A percentile compares a stretch with the other conserved stretches of the same genome.
These are phyloP conservation scores for Drosophila kanekoi DNA, from an alignment of 2,888 invertebrate species.

Conservation along the genomic window DNA sequence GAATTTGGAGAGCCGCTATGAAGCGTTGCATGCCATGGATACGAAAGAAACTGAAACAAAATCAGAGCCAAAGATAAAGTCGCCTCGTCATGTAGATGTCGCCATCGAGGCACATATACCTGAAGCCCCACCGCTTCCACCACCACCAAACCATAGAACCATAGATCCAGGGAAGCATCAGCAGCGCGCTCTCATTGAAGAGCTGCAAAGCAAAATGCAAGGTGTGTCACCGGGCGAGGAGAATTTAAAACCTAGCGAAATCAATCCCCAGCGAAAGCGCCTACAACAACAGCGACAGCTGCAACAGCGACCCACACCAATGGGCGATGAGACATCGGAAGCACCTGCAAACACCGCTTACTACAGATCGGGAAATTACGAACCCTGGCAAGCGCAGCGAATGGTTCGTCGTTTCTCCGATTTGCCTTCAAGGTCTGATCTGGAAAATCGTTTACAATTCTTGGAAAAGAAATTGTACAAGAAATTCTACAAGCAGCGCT, in stretches of 20 bases:
- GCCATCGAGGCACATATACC: constrained; percentile 71
- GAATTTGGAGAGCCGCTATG: constrained; percentile 71
- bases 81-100: constrained; percentile 53
- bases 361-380: constrained; percentile 81
- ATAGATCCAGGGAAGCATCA: constrained; percentile 50
- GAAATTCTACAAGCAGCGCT: constrained; percentile 83
- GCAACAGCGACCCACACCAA: constrained; percentile 61
- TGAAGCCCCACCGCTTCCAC: constrained; percentile 60
- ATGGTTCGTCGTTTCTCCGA: constrained; percentile 84
- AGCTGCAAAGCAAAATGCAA: constrained; percentile 76
- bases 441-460: constrained; percentile 83
- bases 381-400: constrained; percentile 69
- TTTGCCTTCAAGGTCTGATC: constrained; percentile 83
- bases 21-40: constrained; percentile 63
- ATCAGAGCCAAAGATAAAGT: constrained; percentile 10
- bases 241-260: constrained; percentile 77
- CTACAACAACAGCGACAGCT: constrained; percentile 32
- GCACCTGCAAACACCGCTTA: constrained; percentile 83
- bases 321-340: constrained; percentile 83
- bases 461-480: constrained; percentile 81
- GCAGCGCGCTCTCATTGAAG: constrained; percentile 76
- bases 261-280: constrained; percentile 70
- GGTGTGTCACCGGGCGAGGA: constrained; percentile 62
- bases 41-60: constrained; percentile 10
- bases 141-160: constrained; percentile 38